Percentiles rank a stretch among this genome's conserved stretches.
Conservation (phyloP, 2,113 vertebrate genomes). For the Pachyramphus minor region DNA sequence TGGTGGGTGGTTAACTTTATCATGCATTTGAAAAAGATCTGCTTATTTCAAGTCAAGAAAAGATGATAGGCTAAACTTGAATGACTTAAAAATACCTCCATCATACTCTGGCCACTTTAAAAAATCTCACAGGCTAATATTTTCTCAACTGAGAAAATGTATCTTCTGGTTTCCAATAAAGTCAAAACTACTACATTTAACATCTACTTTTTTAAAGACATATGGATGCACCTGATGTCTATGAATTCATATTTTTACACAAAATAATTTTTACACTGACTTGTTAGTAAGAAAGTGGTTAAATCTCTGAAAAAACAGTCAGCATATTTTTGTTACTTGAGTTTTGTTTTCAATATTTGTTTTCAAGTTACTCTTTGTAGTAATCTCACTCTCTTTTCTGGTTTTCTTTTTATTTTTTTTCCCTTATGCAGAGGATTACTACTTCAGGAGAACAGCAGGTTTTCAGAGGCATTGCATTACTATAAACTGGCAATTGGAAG, state of each 20-base stretch:
- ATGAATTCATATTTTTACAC: background rate
- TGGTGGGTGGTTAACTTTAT: background rate
- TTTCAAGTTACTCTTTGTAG: background rate
- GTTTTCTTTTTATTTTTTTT: background rate
- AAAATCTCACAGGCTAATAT: background rate
- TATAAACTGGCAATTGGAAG: slow-evolving; percentile 97
- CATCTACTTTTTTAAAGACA: background rate
- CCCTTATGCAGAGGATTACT: slow-evolving; percentile 85
- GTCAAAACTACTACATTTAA: background rate
- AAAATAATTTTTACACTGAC: background rate
- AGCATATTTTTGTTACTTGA: background rate
- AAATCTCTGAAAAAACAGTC: background rate
- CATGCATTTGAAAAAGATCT: background rate
- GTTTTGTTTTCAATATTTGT: background rate
- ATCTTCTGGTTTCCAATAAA: background rate
- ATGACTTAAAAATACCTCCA: background rate
- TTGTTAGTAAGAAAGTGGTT: background rate
- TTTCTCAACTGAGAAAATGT: background rate
- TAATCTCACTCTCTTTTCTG: background rate
- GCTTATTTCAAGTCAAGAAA: background rate
- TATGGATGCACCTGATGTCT: background rate
- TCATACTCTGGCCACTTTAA: background rate
- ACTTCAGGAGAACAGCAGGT: slow-evolving; percentile 95
- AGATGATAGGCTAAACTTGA: background rate
- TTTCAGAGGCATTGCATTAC: slow-evolving; percentile 94